Percentiles rank a stretch among this genome's conserved stretches.
Evolutionary conservation across 2,797 vertebrate genomes (phyloP).

Genomic region (Catostomus latipinnis): DNA sequence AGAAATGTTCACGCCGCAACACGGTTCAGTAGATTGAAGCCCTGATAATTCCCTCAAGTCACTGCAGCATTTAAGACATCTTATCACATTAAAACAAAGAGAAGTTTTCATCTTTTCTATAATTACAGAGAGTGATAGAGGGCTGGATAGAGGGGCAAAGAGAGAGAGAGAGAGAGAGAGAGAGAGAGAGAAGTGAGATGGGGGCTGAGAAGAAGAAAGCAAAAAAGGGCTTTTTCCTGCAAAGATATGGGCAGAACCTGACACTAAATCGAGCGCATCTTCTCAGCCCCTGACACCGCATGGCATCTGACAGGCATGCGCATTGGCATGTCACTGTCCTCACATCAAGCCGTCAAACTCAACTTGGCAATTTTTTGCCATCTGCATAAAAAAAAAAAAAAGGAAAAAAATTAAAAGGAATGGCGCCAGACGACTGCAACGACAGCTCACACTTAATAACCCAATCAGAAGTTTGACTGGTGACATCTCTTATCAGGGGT

Average conservation of each 20-base stretch:
- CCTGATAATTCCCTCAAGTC: slow-evolving; percentile 65
- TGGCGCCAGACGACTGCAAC: slow-evolving; percentile 71
- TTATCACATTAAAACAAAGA: slow-evolving; percentile 68
- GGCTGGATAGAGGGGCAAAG: slow-evolving; percentile 28
- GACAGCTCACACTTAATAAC: slow-evolving; percentile 83
- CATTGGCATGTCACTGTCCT: slow-evolving; percentile 81
- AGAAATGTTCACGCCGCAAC: slow-evolving; percentile 51
- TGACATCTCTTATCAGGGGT: slow-evolving; percentile 74
- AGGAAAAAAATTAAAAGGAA: slow-evolving; percentile 37
- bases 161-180: slow-evolving; percentile 48
- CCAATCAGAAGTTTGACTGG: slow-evolving; percentile 86
- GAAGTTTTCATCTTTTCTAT: slow-evolving; percentile 64
- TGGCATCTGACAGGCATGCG: slow-evolving; percentile 77
- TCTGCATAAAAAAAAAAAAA: slow-evolving; percentile 70
- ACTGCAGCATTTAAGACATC: slow-evolving; percentile 62
- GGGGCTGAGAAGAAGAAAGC: slow-evolving; percentile 62
- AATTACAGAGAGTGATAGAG: slow-evolving; percentile 71
- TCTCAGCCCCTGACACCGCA: slow-evolving; percentile 60
- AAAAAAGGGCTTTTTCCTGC: slow-evolving; percentile 49
- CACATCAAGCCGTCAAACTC: slow-evolving; percentile 70
- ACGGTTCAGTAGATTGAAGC: slow-evolving; percentile 51
- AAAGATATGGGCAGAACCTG: slow-evolving; percentile 62
- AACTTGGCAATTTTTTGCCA: slow-evolving; percentile 74
- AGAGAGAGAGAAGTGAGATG: slow-evolving; percentile 42
- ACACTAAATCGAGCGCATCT: slow-evolving; percentile 63